Percentiles rank a stretch among this genome's conserved stretches.
These are phyloP conservation scores for Spisula subtruncata DNA, from an alignment of 2,888 invertebrate species.

Conservation along the genomic window DNA sequence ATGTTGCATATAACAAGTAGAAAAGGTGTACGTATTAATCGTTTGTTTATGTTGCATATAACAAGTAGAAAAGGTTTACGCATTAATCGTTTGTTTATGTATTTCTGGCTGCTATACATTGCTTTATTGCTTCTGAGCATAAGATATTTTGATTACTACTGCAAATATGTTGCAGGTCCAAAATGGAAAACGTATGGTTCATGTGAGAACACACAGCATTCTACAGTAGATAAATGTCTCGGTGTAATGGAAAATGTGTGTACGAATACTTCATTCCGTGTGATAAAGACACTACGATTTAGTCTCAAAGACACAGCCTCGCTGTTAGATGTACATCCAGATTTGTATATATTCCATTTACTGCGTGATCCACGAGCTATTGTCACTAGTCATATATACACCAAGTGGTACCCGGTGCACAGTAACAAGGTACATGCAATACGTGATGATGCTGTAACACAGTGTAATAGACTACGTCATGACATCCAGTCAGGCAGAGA, in stretches of 20 bases:
- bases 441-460: background rate
- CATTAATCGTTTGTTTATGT: no score
- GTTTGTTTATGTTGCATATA: no score
- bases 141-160: no score
- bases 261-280: background rate
- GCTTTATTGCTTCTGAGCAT: no score
- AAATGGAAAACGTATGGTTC: background rate
- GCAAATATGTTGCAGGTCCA: background rate
- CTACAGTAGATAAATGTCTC: background rate
- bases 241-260: background rate
- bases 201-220: background rate
- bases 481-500: background rate
- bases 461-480: background rate
- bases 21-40: no score
- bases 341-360: background rate
- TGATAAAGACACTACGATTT: background rate
- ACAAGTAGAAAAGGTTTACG: no score
- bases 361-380: background rate
- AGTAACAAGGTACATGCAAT: background rate
- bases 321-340: background rate
- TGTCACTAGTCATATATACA: background rate
- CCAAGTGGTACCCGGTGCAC: background rate
- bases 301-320: background rate
- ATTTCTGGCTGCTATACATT: no score
- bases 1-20: no score